Evolutionary conservation across 2,797 vertebrate genomes (phyloP).

Genomic region (Coluber constrictor): DNA sequence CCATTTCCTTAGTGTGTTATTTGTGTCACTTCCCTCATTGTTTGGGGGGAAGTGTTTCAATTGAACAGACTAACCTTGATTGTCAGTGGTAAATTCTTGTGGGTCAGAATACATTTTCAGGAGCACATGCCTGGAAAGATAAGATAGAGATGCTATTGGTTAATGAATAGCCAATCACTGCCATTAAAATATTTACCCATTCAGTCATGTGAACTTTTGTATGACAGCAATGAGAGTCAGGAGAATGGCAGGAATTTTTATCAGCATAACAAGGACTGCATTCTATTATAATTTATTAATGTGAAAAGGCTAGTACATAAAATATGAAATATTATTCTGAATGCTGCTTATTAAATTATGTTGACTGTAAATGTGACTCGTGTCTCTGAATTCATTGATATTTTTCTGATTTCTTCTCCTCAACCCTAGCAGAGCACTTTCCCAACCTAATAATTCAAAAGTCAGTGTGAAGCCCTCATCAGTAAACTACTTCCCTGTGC

Average conservation of each 20-base stretch:
- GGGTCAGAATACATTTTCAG: not conserved
- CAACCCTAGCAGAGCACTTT: not conserved
- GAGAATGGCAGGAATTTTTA: not conserved
- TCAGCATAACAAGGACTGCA: not conserved
- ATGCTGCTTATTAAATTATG: not conserved
- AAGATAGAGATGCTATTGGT: not conserved
- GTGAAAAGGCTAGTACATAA: not conserved
- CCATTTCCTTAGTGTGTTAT: not conserved
- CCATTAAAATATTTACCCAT: not conserved
- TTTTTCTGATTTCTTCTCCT: not conserved
- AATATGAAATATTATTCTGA: not conserved
- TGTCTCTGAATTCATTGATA: not conserved
- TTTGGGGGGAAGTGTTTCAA: not conserved
- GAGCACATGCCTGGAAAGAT: not conserved
- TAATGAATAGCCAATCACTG: not conserved
- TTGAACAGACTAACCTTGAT: not conserved
- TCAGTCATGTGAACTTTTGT: not conserved
- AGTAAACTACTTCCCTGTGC: accelerated
- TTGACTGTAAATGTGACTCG: not conserved
- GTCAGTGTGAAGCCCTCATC: not conserved
- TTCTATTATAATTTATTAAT: not conserved
- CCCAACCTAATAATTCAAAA: not conserved
- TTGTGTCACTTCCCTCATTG: not conserved
- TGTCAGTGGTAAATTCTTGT: not conserved
- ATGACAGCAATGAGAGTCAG: not conserved